Base-by-base conservation (phyloP, 2,113 vertebrate genomes). In the Ciconia stormi region DNA sequence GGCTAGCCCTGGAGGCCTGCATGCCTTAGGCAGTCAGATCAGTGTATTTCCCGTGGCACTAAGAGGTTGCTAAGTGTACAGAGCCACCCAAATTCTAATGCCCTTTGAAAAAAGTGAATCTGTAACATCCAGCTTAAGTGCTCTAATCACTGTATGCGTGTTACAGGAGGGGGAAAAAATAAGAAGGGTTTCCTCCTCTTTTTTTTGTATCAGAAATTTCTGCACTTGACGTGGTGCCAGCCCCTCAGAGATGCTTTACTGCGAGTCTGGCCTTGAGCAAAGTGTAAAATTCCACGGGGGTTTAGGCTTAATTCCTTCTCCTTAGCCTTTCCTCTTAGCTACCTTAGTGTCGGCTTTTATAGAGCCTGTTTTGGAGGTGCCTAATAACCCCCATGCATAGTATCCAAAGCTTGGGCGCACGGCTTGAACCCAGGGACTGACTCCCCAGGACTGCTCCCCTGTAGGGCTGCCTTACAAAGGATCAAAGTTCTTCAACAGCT, bases 271-370 rank as follows among this genome's bases (percentile, higher is more conserved):
- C 91, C 63, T 44, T 0, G 7, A 78, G 55, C 46, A 55, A 95
- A 92, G 76, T 55, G 72, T 78, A 96, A 95, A 83, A 95, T 95
- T 91, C 91, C 82, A 29, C 1, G 4, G 50, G 19, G 50, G 55
- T 89, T 95, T 89, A 92, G 50, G 50, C 67, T 96, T 87, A 95
- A 95, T 95, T 90, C 89, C 69, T 89, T 78, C 50, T 95, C 14
- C 44, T 74, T 76, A 86, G 80, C 59, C 62, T 87, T 84, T 86
- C 58, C 53, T 77, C 72, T 81, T 49, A 92, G 83, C n/a, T 69
- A 50, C 72, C 69, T 83, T 29, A 42, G 63, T 25, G 63, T 19
- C 2, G 4, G 69, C 72, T 94, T 92, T 88, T 94, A 76, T 62
- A 47, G 56, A 91, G 69, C 38, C 55, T 81, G 18, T 53, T 91